Evolutionary conservation across 1,140 invertebrate species (phyloP), one percentile per base, ranked within the genome.

Genomic region (Diabrotica undecimpunctata): DNA sequence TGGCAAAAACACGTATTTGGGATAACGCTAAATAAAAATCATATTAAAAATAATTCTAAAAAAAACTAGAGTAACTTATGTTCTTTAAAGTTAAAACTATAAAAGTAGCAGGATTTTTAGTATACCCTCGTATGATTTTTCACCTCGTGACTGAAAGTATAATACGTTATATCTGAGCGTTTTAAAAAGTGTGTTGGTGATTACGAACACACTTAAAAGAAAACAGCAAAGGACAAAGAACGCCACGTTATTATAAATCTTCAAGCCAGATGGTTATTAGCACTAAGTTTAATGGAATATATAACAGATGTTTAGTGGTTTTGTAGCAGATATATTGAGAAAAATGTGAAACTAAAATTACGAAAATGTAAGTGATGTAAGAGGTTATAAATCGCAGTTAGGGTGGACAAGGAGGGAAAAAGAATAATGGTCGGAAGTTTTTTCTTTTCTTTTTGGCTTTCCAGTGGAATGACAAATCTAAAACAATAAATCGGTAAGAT

Each of bases 291-390:
- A 75, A 77, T 75, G 73, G 72, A 77, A 77, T 74, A 77, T 73
- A 72, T 71, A 68, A 69, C 65, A 71, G 69, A 74, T 75, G 73
- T 72, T 77, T 71, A 70, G 71, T 64, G 65, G 65, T 61, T 59
- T 66, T 66, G 25, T 25, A 25, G 65, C 66, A 70, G 68, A 71
- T 72, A 72, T 75, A 76, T 76, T 77, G 72, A 75, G 75, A 77
- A 76, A 76, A 77, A 77, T 76, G 70, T 70, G 71, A 72, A 69
- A 67, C 71, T 71, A 75, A 74, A 71, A 74, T 76, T 76, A 76
- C 68, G 60, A 65, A 72, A 70, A 76, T 75, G 72, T 74, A 76
- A 74, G 71, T 73, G 74, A 73, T 71, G 68, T 65, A 66, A 67
- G 62, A 64, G 37, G 65, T 65, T 65, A 77, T 77, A 76, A 76